Conservation (phyloP, 30 jellyfish, hydroid and myxozoan species). For the Hydractinia echinata region DNA sequence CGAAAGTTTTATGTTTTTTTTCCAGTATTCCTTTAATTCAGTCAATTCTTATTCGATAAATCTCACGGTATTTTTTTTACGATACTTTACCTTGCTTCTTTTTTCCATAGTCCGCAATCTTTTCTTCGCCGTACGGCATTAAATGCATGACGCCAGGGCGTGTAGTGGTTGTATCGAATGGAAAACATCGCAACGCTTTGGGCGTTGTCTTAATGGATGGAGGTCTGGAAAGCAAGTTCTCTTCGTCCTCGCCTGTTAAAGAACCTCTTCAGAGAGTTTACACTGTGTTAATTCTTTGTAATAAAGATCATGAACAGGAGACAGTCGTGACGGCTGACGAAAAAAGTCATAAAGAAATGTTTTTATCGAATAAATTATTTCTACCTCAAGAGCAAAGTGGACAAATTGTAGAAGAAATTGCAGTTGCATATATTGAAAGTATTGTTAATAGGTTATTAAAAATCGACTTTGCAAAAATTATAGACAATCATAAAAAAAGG, state of each 20-base stretch:
- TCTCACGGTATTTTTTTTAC: neutral
- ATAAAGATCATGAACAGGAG: slow-evolving; percentile 29
- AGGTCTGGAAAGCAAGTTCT: slow-evolving; percentile 14
- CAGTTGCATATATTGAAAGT: slow-evolving; percentile 53
- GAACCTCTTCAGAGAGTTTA: slow-evolving; percentile 69
- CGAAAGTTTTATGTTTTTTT: neutral
- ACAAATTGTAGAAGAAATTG: slow-evolving; percentile 67
- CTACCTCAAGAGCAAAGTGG: slow-evolving; percentile 42
- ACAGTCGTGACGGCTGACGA: neutral
- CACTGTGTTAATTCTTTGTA: slow-evolving; percentile 58
- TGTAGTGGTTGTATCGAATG: slow-evolving; percentile 53
- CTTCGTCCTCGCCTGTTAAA: slow-evolving; percentile 36
- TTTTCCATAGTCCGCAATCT: slow-evolving; percentile 27
- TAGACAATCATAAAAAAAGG: slow-evolving; percentile 75
- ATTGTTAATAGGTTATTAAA: slow-evolving; percentile 40
- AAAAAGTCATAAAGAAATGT: slow-evolving; percentile 27
- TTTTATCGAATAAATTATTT: slow-evolving; percentile 37
- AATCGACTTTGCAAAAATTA: slow-evolving; percentile 47
- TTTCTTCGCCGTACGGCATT: slow-evolving; percentile 51
- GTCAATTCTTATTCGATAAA: neutral
- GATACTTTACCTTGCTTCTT: slow-evolving; percentile 6
- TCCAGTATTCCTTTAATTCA: neutral
- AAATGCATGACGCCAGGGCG: slow-evolving; percentile 74
- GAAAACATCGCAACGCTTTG: slow-evolving; percentile 34
- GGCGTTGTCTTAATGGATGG: slow-evolving; percentile 55